Evolutionary conservation across 2,797 vertebrate genomes (phyloP), one percentile per base, ranked within the genome.

Genomic region (Manis crassicaudata): DNA sequence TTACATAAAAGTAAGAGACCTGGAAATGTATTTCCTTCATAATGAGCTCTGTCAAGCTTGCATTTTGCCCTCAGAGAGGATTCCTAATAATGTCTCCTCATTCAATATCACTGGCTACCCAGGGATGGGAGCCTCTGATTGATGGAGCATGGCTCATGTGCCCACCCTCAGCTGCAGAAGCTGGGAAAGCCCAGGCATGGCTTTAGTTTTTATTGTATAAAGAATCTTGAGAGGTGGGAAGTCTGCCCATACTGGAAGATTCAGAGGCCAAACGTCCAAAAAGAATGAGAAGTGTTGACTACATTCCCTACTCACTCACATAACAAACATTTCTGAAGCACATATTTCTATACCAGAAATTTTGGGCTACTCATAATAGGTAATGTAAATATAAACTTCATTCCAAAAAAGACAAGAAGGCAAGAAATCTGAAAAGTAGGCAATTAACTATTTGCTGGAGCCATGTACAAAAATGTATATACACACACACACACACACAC

Each of bases 361-460:
- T 88, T 89, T 68, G 23, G 32, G 35, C 25, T 88, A 50, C 20
- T 82, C 1, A 2, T 67, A 27, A 54, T 60, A 91, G 60, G 32
- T 82, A 89, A 83, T 1, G 23, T 50, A 68, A 96, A 88, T 85
- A 60, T 17, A 40, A 37, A 62, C 65, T 94, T 92, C 32, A 50
- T 63, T 95, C 37, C 90, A 17, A 82, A 96, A 90, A 88, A 9
- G 32, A 43, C 27, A 81, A 89, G 63, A 85, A 40, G 27, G 8
- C 20, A 43, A 60, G 32, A 79, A 35, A 68, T 67, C 65, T 90
- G 52, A 90, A 96, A 88, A 90, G 12, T 14, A 90, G 40, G 50
- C 87, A 62, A 62, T 63, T 35, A 67, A 70, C 27, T 77, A 32
- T 56, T 92, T 90, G 3, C 27, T 84, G 14, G 52, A 18, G 32